phyloP scores from a whole-genome alignment of 2,797 vertebrate species.

The Oreortyx pictus region DNA sequence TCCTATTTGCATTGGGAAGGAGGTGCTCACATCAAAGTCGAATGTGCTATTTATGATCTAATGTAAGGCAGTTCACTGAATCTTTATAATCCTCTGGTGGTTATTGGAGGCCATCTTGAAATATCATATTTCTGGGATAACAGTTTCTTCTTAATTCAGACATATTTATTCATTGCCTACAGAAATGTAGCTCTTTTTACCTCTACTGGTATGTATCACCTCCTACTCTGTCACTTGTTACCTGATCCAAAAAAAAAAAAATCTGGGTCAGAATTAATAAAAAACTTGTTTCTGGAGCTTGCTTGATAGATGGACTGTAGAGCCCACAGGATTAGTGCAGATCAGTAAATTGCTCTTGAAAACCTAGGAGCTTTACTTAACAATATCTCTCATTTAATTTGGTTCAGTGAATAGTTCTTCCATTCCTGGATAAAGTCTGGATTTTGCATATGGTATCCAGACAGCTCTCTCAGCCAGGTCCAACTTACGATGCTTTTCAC shows the following conservation, averaged over 20 bases:
- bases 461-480: neutral
- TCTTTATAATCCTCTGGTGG: neutral
- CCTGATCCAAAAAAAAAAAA: neutral
- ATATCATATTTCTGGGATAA: neutral
- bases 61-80: neutral
- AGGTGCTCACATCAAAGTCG: neutral
- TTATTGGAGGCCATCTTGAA: neutral
- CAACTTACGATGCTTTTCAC: neutral
- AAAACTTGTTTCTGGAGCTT: neutral
- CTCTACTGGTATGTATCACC: neutral
- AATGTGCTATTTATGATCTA: neutral
- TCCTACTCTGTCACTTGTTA: neutral
- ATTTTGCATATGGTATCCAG: accelerated
- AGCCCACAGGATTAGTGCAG: neutral
- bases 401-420: neutral
- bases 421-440: neutral
- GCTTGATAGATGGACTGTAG: neutral
- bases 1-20: neutral
- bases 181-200: neutral
- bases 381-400: neutral
- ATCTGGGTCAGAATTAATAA: neutral
- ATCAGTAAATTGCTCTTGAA: neutral
- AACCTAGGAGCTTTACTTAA: neutral
- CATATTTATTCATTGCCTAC: neutral
- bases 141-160: neutral